A percentile compares a stretch with the other conserved stretches of the same genome.
Evolutionary conservation across 1,140 invertebrate genomes (phyloP).

Genomic region (Papilio helenus): DNA sequence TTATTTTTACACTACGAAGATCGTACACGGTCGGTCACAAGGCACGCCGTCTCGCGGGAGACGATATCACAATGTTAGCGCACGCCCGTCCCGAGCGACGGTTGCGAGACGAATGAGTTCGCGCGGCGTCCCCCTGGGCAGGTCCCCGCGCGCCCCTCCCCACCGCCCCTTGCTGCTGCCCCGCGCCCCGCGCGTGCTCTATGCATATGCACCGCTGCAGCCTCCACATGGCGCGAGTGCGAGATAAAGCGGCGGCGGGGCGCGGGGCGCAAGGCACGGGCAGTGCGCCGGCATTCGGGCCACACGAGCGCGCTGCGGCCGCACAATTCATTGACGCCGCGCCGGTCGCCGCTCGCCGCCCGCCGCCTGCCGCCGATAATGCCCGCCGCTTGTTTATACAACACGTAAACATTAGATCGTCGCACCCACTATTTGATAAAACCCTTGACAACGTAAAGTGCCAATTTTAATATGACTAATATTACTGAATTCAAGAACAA

Average conservation of each 20-base stretch:
- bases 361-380: constrained; percentile 55
- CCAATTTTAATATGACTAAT: neutral
- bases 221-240: constrained; percentile 68
- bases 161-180: constrained; percentile 37
- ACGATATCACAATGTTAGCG: constrained; percentile 43
- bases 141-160: constrained; percentile 44
- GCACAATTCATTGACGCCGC: constrained; percentile 69
- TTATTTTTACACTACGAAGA: constrained; percentile 78
- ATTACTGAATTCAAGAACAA: neutral
- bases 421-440: constrained; percentile 50
- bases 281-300: constrained; percentile 44
- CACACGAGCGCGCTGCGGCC: constrained; percentile 54
- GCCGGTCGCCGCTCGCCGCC: constrained; percentile 39
- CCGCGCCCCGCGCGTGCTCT: constrained; percentile 54
- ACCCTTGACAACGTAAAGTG: neutral
- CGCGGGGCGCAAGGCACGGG: constrained; percentile 53
- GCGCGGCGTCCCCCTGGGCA: constrained; percentile 52
- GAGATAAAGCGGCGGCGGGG: constrained; percentile 60
- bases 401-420: constrained; percentile 60
- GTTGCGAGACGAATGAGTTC: constrained; percentile 62
- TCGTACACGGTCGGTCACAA: constrained; percentile 64
- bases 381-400: constrained; percentile 65
- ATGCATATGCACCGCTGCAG: constrained; percentile 78
- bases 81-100: constrained; percentile 51
- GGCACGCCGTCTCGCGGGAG: constrained; percentile 63